Percentiles rank a stretch among this genome's conserved stretches.
Evolutionary conservation across 2,113 vertebrate species (phyloP).

Genomic region (Thoracochromis brauschi): DNA sequence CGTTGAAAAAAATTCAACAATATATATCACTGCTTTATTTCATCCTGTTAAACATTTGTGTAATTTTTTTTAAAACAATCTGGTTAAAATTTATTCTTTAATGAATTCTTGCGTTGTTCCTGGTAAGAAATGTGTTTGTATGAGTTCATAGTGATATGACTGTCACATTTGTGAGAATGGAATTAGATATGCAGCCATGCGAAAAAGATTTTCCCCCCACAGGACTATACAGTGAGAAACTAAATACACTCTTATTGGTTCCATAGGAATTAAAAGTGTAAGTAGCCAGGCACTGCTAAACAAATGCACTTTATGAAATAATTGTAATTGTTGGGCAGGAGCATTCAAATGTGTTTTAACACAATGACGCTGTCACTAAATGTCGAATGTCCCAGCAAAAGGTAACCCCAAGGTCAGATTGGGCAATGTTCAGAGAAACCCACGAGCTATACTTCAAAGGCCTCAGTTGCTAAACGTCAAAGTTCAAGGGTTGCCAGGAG

Average conservation of each 20-base stretch:
- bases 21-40: background rate
- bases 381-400: background rate
- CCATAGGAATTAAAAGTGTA: background rate
- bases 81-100: background rate
- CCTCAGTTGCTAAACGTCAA: background rate
- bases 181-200: background rate
- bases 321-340: background rate
- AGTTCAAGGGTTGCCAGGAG: background rate
- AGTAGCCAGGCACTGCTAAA: background rate
- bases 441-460: background rate
- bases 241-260: background rate
- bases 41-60: background rate
- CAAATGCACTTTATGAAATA: background rate
- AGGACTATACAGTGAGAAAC: background rate
- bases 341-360: background rate
- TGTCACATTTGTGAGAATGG: background rate
- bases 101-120: background rate
- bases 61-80: background rate
- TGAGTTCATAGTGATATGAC: background rate
- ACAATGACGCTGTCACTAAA: background rate
- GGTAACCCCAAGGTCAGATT: background rate
- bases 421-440: background rate
- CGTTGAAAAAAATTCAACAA: background rate
- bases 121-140: background rate
- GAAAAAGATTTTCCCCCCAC: background rate